A percentile compares a stretch with the other conserved stretches of the same genome.
Conservation (phyloP, 2,888 invertebrate genomes). For the Eugnorisma glareosa region DNA sequence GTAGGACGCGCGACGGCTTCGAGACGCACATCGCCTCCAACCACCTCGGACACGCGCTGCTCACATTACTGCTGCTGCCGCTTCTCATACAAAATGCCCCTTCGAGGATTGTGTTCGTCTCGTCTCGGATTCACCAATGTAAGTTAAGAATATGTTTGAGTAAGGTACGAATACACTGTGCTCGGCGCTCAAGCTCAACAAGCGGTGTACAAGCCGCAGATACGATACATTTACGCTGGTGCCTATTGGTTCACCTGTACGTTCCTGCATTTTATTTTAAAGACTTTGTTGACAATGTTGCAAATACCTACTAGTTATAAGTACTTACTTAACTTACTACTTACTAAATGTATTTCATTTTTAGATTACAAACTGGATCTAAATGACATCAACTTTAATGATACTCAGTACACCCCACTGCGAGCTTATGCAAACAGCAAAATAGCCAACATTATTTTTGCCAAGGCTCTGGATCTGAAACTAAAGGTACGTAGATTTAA, state of each 20-base stretch:
- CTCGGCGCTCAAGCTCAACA: background rate
- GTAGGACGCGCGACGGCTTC: constrained; percentile 92
- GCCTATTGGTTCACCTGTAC: background rate
- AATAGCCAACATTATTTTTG: constrained; percentile 94
- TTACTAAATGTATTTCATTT: constrained; percentile 63
- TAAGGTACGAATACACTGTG: background rate
- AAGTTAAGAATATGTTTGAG: constrained; percentile 11
- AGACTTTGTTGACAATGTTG: background rate
- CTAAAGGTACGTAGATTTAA: constrained; percentile 89
- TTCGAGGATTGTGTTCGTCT: constrained; percentile 91
- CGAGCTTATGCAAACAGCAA: constrained; percentile 94
- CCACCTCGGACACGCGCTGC: constrained; percentile 92
- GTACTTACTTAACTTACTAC: background rate
- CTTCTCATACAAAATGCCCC: constrained; percentile 89
- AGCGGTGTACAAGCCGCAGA: no score
- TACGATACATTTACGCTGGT: no score
- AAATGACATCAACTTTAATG: constrained; percentile 93
- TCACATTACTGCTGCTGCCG: constrained; percentile 91
- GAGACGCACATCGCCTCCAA: constrained; percentile 93
- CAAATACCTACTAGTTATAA: background rate
- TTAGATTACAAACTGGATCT: constrained; percentile 91
- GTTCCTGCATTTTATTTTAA: background rate
- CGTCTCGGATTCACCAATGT: constrained; percentile 79
- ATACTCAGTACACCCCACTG: constrained; percentile 90
- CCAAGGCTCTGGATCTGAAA: constrained; percentile 91